phyloP scores from a whole-genome alignment of 1,140 invertebrate genomes.

The Neodiprion lecontei region DNA sequence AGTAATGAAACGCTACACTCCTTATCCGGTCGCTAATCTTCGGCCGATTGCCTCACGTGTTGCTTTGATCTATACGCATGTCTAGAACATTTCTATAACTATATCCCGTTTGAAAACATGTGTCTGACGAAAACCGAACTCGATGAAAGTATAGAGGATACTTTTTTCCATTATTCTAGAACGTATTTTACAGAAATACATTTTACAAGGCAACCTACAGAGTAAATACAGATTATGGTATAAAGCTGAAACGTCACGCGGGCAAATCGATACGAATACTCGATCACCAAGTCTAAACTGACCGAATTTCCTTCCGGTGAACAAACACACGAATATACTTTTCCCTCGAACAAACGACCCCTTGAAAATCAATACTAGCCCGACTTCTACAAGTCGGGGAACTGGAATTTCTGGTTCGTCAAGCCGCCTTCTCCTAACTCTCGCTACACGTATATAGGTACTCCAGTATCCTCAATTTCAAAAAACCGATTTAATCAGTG shows the following conservation, averaged over 20 bases:
- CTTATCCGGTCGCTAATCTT: no score
- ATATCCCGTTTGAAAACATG: no score
- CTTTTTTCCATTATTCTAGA: background rate
- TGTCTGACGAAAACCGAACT: no score
- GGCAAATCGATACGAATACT: background rate
- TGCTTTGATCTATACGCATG: no score
- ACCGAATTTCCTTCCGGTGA: background rate
- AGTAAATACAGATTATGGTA: background rate
- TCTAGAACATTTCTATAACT: no score
- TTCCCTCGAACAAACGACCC: background rate
- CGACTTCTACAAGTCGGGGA: background rate
- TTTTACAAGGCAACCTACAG: no score
- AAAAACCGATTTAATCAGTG: background rate
- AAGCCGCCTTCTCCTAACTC: background rate
- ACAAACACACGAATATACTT: conserved; percentile 1
- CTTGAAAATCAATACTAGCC: background rate
- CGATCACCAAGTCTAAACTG: conserved; percentile 1
- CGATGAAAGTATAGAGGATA: background rate
- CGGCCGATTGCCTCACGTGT: no score
- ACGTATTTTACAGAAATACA: no score
- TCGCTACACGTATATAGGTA: background rate
- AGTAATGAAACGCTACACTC: no score
- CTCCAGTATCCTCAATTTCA: background rate
- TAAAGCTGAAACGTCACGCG: background rate
- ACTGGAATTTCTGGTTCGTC: conserved; percentile 7